Percentiles rank a stretch among this genome's conserved stretches.
Conservation (phyloP, 2,113 vertebrate species). For the Ornithorhynchus anatinus region DNA sequence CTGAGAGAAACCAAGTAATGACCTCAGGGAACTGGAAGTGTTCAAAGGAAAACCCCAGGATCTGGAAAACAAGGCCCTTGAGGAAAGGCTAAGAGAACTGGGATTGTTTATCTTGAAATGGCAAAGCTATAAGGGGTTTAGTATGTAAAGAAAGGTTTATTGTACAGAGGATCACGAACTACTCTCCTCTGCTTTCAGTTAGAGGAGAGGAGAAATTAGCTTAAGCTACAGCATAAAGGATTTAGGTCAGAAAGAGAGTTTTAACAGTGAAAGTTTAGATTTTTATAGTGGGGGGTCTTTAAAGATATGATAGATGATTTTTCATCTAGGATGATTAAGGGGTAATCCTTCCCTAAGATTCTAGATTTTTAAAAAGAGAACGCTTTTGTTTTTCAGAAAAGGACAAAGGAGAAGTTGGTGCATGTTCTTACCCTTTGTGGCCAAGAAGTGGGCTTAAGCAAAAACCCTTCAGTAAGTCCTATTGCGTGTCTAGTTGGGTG, state of each 20-base stretch:
- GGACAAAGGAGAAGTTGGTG: slow-evolving; percentile 96
- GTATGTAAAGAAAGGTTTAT: neutral
- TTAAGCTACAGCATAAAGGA: neutral
- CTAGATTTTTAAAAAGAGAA: too few species aligned
- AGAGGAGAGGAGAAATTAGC: neutral
- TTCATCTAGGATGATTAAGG: too few species aligned
- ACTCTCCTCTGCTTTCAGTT: neutral
- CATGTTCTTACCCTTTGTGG: slow-evolving; percentile 95
- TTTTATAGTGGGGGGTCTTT: too few species aligned
- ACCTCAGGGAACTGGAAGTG: neutral
- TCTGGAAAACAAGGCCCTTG: neutral
- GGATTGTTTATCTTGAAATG: neutral
- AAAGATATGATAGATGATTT: too few species aligned
- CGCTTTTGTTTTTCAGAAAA: slow-evolving; percentile 79
- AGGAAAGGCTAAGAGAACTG: slow-evolving; percentile 3
- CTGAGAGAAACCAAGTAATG: neutral
- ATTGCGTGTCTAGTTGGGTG: neutral
- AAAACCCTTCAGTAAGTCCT: slow-evolving; percentile 95
- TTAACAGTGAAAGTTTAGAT: too few species aligned
- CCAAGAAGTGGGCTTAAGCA: slow-evolving; percentile 96
- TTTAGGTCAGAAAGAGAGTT: neutral
- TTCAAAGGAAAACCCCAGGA: neutral
- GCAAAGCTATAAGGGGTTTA: neutral
- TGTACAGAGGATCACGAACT: neutral
- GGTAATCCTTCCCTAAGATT: too few species aligned